These are phyloP conservation scores for Sceloporus undulatus DNA, from an alignment of 2,113 vertebrate genomes.

Conservation along the genomic window DNA sequence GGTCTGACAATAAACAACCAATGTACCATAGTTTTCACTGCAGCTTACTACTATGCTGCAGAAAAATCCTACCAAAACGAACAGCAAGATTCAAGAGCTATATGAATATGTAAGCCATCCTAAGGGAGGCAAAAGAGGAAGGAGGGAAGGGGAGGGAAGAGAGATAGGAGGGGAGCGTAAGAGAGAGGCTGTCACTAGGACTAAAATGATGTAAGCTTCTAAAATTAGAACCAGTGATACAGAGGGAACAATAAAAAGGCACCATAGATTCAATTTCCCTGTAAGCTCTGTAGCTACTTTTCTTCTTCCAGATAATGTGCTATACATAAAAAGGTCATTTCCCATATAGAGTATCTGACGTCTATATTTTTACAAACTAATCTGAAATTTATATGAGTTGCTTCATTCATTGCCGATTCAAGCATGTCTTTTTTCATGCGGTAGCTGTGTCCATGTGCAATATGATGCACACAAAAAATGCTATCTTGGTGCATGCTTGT, in stretches of 20 bases:
- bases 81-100: constrained; percentile 69
- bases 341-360: constrained; percentile 37
- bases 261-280: constrained; percentile 69
- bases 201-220: constrained; percentile 92
- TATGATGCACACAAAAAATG: constrained; percentile 48
- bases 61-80: constrained; percentile 67
- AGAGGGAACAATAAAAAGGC: constrained; percentile 83
- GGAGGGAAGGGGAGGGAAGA: constrained; percentile 46
- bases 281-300: constrained; percentile 39
- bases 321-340: constrained; percentile 67
- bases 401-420: constrained; percentile 44
- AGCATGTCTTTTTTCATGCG: background rate
- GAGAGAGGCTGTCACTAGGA: constrained; percentile 84
- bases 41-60: constrained; percentile 48
- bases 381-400: constrained; percentile 30
- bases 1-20: background rate
- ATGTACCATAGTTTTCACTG: background rate
- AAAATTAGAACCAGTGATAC: constrained; percentile 88
- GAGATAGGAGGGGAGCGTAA: constrained; percentile 65
- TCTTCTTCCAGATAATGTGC: constrained; percentile 53
- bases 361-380: constrained; percentile 46
- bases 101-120: constrained; percentile 80
- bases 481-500: background rate
- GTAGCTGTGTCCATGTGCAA: background rate
- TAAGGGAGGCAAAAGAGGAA: constrained; percentile 50